phyloP scores from a whole-genome alignment of 2,797 vertebrate genomes.

The Bufotes viridis region DNA sequence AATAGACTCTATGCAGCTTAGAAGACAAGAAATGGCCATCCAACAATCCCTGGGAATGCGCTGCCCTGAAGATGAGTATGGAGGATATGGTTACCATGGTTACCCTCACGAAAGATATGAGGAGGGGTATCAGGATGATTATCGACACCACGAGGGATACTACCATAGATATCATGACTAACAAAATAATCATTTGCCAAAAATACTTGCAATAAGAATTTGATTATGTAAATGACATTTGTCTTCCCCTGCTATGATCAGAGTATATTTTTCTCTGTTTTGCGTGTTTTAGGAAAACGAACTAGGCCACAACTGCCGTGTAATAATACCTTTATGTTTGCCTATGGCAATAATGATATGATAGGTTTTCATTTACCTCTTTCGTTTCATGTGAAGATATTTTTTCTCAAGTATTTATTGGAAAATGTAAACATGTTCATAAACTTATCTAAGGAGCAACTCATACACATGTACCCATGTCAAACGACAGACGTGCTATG shows the following conservation, averaged over 20 bases:
- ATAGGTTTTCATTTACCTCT: constrained; percentile 68
- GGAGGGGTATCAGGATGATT: constrained; percentile 92
- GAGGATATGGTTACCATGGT: constrained; percentile 93
- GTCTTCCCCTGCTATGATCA: neutral
- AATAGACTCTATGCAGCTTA: constrained; percentile 98
- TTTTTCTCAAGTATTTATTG: constrained; percentile 80
- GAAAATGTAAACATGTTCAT: constrained; percentile 61
- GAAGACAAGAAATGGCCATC: constrained; percentile 98
- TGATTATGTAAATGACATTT: constrained; percentile 17
- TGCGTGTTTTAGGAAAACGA: constrained; percentile 25
- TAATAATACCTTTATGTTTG: constrained; percentile 35
- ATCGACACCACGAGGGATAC: constrained; percentile 80
- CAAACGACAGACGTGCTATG: neutral
- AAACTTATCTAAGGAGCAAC: neutral
- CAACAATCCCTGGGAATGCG: constrained; percentile 98
- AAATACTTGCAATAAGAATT: constrained; percentile 48
- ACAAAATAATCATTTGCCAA: constrained; percentile 64
- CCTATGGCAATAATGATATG: constrained; percentile 70
- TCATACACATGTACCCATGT: neutral
- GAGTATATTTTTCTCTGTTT: constrained; percentile 19
- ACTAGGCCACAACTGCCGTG: constrained; percentile 18
- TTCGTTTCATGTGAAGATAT: constrained; percentile 50
- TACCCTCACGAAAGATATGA: constrained; percentile 88
- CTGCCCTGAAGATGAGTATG: constrained; percentile 96
- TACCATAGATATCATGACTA: constrained; percentile 93